A percentile compares a stretch with the other conserved stretches of the same genome.
phyloP scores from a whole-genome alignment of 2,888 invertebrate genomes.

The Drosophila ezoana region DNA sequence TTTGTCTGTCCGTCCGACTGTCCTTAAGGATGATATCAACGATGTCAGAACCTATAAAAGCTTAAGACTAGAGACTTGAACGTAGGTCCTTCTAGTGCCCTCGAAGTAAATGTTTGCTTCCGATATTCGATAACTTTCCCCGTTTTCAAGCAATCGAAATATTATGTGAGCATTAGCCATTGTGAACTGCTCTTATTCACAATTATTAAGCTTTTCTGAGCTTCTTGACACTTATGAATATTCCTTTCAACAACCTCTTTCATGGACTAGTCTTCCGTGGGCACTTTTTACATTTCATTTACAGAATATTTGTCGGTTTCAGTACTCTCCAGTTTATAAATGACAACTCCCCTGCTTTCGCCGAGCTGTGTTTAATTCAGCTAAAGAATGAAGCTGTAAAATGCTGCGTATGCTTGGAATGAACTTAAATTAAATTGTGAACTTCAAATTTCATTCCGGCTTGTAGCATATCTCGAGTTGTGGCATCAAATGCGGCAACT shows the following conservation, averaged over 20 bases:
- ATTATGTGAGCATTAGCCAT: too few species aligned
- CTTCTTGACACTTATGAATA: too few species aligned
- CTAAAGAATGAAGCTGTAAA: not conserved
- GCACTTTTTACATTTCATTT: not conserved
- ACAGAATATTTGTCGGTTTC: not conserved
- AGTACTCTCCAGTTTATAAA: not conserved
- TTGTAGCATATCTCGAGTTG: conserved; percentile 1
- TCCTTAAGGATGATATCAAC: too few species aligned
- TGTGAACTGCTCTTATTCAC: too few species aligned
- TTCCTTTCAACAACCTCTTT: not conserved
- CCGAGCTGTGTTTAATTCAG: not conserved
- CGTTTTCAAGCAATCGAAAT: too few species aligned
- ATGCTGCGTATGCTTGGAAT: not conserved
- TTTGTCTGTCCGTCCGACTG: too few species aligned
- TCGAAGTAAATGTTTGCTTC: too few species aligned
- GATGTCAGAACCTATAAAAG: too few species aligned
- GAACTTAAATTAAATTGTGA: conserved; percentile 12
- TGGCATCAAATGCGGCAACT: conserved; percentile 8
- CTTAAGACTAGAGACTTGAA: too few species aligned
- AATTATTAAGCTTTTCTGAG: too few species aligned
- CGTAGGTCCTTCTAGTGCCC: too few species aligned
- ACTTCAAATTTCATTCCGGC: not conserved
- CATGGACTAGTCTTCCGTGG: not conserved
- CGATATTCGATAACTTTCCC: too few species aligned
- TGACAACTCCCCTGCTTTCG: not conserved